Base-by-base conservation (phyloP, 35 echinoderm and acorn worm species). In the Chiridota heheva region DNA sequence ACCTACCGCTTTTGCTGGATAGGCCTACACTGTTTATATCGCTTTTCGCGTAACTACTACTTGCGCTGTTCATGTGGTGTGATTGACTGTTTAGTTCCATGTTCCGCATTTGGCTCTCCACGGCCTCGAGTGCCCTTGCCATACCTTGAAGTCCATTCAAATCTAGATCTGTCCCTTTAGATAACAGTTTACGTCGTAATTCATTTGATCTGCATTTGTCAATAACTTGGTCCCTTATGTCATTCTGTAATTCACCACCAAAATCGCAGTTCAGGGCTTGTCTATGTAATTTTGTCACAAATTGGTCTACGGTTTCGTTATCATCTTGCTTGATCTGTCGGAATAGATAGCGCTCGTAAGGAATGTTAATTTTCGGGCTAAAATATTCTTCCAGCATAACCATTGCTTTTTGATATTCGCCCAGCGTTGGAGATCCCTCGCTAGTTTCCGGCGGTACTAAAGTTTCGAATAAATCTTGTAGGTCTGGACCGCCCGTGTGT, bases 201-300 rank as follows among this genome's bases (percentile, higher is more conserved):
- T 72, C 36, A 2, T n/a, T 25, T 5, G 69, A 72, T 1, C 17
- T 17, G 22, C 69, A 44, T 24, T 72, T 72, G 25, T 72, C 69
- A 15, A 43, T 72, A 1, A 72, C 8, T n/a, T 72, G 37, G 26
- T 69, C 66, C 36, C 66, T 30, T 7, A 69, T 69, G 25, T 69
- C 36, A 30, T 69, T 40, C 2, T 69, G 17, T 17, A 36, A 5
- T 17, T 32, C 37, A 39, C 30, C 37, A 1, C 66, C 66, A 39
- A 69, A 69, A 7, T 69, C 66, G 27, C 37, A 73, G 6, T 73
- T 46, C 4, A 73, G n/a, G 16, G 70, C 70, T 45, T 73, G 70
- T 46, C 70, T 73, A 34, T 32, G 34, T 49, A 1, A n/a, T 27
- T 13, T 5, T 10, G 67, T 70, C 18, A 76, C 38, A 55, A 46